phyloP scores from a whole-genome alignment of 2,113 vertebrate species.

The Ammodytes marinus region DNA sequence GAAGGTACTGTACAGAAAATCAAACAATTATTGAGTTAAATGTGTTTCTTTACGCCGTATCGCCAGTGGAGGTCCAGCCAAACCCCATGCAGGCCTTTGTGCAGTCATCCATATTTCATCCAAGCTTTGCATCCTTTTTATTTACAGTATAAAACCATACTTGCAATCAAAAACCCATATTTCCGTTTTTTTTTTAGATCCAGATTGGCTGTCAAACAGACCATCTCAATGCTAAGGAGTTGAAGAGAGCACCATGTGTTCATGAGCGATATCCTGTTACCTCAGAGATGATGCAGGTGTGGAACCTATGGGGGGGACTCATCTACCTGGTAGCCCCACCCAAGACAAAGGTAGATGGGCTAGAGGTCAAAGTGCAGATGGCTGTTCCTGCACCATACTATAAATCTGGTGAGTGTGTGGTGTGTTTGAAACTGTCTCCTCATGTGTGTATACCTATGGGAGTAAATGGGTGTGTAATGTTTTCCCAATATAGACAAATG shows the following conservation, averaged over 20 bases:
- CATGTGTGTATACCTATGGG: no score
- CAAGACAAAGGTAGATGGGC: constrained; percentile 58
- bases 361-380: constrained; percentile 73
- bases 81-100: no score
- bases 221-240: constrained; percentile 45
- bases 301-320: constrained; percentile 83
- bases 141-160: no score
- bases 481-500: no score
- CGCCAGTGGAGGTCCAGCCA: no score
- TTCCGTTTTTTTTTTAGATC: constrained; percentile 63
- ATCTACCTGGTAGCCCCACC: constrained; percentile 80
- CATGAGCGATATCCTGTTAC: constrained; percentile 63
- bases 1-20: constrained; percentile 63
- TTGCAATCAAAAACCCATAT: background rate
- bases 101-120: no score
- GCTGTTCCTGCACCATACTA: constrained; percentile 81
- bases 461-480: no score
- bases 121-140: no score
- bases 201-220: constrained; percentile 86
- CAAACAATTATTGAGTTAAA: background rate
- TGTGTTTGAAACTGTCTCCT: background rate
- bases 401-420: constrained; percentile 75
- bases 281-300: constrained; percentile 71
- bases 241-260: constrained; percentile 77
- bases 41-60: background rate